These are phyloP conservation scores for Mnemiopsis leidyi DNA, from an alignment of 37 sponge, comb jelly and placozoan species.

Conservation along the genomic window DNA sequence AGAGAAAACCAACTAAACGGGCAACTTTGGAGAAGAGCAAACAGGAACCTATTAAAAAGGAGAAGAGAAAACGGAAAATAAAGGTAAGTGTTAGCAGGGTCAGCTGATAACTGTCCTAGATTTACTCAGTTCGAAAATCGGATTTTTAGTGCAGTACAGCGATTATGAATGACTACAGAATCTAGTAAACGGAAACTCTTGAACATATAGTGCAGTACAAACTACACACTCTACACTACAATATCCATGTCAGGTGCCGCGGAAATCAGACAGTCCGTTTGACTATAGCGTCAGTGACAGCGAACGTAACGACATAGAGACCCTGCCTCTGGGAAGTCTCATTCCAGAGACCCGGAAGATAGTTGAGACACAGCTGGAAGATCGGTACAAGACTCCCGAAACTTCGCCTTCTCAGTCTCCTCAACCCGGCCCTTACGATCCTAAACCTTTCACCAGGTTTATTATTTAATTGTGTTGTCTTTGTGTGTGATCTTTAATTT, in stretches of 20 bases:
- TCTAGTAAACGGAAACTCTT: too few relatives aligned
- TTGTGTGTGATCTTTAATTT: not conserved
- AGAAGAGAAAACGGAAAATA: constrained; percentile 40
- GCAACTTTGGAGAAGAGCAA: constrained; percentile 46
- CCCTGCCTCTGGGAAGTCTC: constrained; percentile 57
- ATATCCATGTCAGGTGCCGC: not conserved
- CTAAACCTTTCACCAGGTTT: constrained; percentile 49
- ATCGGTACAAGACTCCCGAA: constrained; percentile 60
- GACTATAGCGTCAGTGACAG: constrained; percentile 65
- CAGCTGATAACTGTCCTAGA: not conserved
- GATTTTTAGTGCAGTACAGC: too few relatives aligned
- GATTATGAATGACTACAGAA: too few relatives aligned
- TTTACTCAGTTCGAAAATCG: too few relatives aligned
- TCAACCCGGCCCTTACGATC: constrained; percentile 65
- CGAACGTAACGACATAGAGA: constrained; percentile 44
- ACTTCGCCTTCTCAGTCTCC: constrained; percentile 64
- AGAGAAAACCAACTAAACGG: constrained; percentile 39
- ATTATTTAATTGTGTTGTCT: not conserved
- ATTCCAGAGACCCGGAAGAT: constrained; percentile 42
- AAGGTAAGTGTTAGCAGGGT: constrained; percentile 14
- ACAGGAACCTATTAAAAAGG: constrained; percentile 61
- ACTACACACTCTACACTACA: too few relatives aligned
- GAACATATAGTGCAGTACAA: too few relatives aligned
- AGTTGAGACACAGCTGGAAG: constrained; percentile 21
- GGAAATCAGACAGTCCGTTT: constrained; percentile 55